Evolutionary conservation across 2,113 vertebrate genomes (phyloP).

Genomic region (Delphinus delphis): DNA sequence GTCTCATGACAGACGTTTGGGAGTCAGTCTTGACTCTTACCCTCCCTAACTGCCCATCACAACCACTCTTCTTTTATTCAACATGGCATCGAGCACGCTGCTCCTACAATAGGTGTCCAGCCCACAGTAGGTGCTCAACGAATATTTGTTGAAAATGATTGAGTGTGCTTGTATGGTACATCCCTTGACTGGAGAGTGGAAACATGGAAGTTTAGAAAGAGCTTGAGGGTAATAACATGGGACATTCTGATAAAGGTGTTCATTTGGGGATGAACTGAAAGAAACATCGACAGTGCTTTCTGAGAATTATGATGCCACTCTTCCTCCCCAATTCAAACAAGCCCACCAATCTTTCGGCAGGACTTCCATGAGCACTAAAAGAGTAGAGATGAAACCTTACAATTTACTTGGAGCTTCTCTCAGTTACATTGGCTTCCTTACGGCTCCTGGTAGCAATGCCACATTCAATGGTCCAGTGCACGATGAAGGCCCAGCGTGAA

Average conservation of each 20-base stretch:
- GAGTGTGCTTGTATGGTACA: neutral
- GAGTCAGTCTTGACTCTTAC: neutral
- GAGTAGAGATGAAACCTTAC: neutral
- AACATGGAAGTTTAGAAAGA: neutral
- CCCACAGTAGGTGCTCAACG: neutral
- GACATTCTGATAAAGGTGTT: neutral
- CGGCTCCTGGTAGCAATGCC: neutral
- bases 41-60: neutral
- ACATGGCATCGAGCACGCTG: neutral
- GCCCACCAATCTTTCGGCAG: neutral
- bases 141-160: neutral
- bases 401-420: neutral
- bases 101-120: neutral
- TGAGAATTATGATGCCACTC: neutral
- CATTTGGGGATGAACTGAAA: neutral
- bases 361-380: neutral
- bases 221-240: neutral
- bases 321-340: neutral
- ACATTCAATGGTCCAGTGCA: too few relatives aligned
- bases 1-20: neutral
- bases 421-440: neutral
- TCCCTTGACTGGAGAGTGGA: neutral
- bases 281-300: neutral
- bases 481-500: neutral
- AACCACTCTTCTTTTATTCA: neutral